phyloP scores from a whole-genome alignment of 2,888 invertebrate species.

The Clitarchus hookeri region DNA sequence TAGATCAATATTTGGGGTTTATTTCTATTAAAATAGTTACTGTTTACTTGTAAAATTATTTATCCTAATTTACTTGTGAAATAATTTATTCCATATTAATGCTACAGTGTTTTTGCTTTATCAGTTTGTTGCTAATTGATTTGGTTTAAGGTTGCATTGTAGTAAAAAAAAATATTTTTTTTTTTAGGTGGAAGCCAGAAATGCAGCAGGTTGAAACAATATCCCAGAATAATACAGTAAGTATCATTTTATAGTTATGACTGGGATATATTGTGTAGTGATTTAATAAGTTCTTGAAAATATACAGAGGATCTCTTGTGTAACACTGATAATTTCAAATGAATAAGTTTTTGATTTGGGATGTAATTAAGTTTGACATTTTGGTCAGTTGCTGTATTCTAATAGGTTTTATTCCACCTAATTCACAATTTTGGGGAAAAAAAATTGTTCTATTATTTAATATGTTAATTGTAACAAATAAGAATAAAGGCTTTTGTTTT shows the following conservation, averaged over 20 bases:
- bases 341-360: neutral
- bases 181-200: constrained; percentile 16
- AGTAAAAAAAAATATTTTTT: too few species aligned
- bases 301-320: neutral
- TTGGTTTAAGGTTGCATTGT: too few species aligned
- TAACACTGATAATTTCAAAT: neutral
- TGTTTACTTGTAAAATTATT: too few species aligned
- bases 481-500: neutral
- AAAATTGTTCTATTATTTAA: neutral
- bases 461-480: neutral
- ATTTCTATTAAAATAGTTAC: too few species aligned
- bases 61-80: too few species aligned
- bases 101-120: too few species aligned
- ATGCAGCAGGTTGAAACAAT: constrained; percentile 23
- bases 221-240: constrained; percentile 23
- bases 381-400: neutral
- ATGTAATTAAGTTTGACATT: neutral
- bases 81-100: too few species aligned
- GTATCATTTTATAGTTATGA: neutral
- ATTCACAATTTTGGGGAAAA: neutral
- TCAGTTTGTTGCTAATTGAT: too few species aligned
- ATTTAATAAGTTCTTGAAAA: neutral
- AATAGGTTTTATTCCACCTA: neutral
- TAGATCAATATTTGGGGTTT: too few species aligned
- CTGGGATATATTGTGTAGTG: neutral